Base-by-base conservation (phyloP, 2,888 invertebrate species). In the Xanthorhoe designata region DNA sequence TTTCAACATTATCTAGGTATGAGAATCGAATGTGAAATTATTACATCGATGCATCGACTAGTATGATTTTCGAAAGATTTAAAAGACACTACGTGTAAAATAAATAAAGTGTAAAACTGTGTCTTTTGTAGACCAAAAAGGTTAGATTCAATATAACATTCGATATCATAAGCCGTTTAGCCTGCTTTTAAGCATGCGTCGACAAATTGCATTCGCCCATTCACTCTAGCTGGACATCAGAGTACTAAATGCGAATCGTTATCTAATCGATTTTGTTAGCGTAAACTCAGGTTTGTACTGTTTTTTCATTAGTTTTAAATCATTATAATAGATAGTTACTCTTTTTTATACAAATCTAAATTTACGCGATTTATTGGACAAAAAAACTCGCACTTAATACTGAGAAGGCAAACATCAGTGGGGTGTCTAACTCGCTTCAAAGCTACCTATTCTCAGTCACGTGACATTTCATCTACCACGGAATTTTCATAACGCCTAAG, bases 391-490 rank as follows among this genome's bases (percentile, higher is more conserved):
- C 38, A 32, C 7, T 32, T 32, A 7, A 7, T 42, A 13, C 3
- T 13, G 13, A 13, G 13, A 8, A 47, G 17, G 17, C 15, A 13
- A 17, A n/a, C 3, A n/a, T 17, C 51, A 19, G 24, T 13, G 13
- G 18, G 13, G 19, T 19, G 6, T 18, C 0, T 7, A 18, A 49
- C 42, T 4, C n/a, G 1, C 51, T 10, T 9, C 24, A 32, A 29
- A 53, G 60, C 52, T 61, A 61, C 54, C 35, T 32, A 49, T 8
- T 56, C 29, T 4, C 50, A 35, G 32, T 32, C 24, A 35, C 32
- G 38, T 61, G 57, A 57, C 24, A 56, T 57, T 52, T 57, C 57
- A 52, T 57, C 18, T 32, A 45, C 29, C 51, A 45, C 32, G 7
- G 19, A 55, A 15, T 55, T 51, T n/a, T 7, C 1, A 32, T 32